Percentiles rank a stretch among this genome's conserved stretches.
These are phyloP conservation scores for Nezara viridula DNA, from an alignment of 2,888 invertebrate species.

Conservation along the genomic window DNA sequence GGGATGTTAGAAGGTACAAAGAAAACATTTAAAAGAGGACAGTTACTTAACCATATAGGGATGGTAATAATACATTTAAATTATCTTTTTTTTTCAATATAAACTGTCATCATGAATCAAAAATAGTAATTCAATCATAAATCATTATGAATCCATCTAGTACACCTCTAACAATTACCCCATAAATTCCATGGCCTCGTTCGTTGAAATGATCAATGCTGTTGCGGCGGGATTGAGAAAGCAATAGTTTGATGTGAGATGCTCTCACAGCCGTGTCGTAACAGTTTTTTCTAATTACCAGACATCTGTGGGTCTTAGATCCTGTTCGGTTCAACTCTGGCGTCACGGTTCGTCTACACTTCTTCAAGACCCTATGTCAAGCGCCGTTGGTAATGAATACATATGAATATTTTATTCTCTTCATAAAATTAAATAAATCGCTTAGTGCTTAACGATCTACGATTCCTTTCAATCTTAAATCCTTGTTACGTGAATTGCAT, in stretches of 20 bases:
- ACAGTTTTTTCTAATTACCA: constrained; percentile 22
- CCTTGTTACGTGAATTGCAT: background rate
- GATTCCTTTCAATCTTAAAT: background rate
- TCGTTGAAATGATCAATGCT: background rate
- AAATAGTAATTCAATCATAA: background rate
- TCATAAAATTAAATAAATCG: background rate
- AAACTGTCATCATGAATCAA: background rate
- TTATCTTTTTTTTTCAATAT: too few relatives aligned
- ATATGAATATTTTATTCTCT: background rate
- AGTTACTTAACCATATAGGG: too few relatives aligned
- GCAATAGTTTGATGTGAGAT: background rate
- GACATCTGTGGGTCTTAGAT: constrained; percentile 15
- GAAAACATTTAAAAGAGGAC: too few relatives aligned
- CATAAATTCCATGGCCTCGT: background rate
- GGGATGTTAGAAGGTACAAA: too few relatives aligned
- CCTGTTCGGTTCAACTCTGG: background rate
- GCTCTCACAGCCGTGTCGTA: background rate
- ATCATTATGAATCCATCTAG: background rate
- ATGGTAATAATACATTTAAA: too few relatives aligned
- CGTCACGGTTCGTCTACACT: background rate
- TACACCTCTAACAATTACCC: background rate
- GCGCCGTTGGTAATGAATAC: too few relatives aligned
- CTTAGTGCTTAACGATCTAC: background rate
- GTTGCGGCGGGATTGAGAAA: constrained; percentile 2
- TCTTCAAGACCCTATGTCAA: background rate